Base-by-base conservation (phyloP, 2,888 invertebrate genomes). In the Agrochola circellaris region DNA sequence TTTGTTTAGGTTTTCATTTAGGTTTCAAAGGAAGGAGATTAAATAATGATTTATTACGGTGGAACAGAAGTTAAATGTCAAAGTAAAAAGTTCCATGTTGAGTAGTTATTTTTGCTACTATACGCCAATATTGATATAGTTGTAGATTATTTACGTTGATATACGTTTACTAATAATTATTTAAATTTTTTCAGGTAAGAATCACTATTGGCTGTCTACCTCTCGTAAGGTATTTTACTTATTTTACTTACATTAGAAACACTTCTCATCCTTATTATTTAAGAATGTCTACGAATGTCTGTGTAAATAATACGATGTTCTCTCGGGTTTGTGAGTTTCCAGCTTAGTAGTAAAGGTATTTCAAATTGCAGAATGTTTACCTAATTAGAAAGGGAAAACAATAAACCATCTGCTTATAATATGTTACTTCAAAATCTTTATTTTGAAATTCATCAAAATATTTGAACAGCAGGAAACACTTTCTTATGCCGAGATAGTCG, bases 141-240 rank as follows among this genome's bases (percentile, higher is more conserved):
- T 11, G 13, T 20, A 3, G 2, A 6, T 42, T 45, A 11, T 45
- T n/a, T 30, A n/a, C 8, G 2, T 34, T 34, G 9, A 6, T 2
- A 45, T 38, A 54, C 0, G 0, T 54, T 71, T 34, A 73, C 3
- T 71, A 54, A 38, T 38, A 34, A 75, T 64, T 45, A 11, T 0
- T 73, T 67, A 26, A 1, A 54, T 48, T 78, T 67, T 78, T 83
- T 30, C 86, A 85, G 86, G 85, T 85, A 86, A 75, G 7, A 42
- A 17, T 67, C 34, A 38, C 17, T 60, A 0, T 9, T 65, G 1
- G 20, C 45, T 15, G 65, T 56, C 23, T 26, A 6, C 56, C 23
- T 2, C 0, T 20, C 1, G 1, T 45, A 54, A 81, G 73, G 71
- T 78, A 79, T 67, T 77, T n/a, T 15, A 62, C 0, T 51, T 78